These are phyloP conservation scores for Drepanosiphum platanoidis DNA, from an alignment of 2,888 invertebrate species.

Conservation along the genomic window DNA sequence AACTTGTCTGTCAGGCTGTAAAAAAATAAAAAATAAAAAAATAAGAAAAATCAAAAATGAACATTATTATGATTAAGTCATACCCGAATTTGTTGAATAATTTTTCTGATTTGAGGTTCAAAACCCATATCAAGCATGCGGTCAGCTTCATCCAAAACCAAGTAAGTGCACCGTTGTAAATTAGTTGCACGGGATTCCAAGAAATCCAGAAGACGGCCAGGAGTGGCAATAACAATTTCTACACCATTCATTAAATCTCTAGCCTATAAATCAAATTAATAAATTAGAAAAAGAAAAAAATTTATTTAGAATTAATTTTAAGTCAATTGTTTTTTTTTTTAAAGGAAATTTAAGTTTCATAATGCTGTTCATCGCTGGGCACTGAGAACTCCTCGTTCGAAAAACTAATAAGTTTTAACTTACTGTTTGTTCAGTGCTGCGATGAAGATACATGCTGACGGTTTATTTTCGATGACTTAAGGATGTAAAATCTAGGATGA, in stretches of 20 bases:
- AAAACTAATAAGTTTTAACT: conserved; percentile 61
- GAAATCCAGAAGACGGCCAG: conserved; percentile 93
- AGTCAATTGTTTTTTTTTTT: neutral
- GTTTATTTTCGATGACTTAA: conserved; percentile 49
- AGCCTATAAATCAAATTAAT: conserved; percentile 72
- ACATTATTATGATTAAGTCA: conserved; percentile 61
- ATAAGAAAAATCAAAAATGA: neutral
- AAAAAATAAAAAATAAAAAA: neutral
- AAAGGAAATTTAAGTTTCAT: conserved; percentile 41
- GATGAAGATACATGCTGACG: conserved; percentile 59
- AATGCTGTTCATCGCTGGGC: conserved; percentile 59
- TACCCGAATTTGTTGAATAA: conserved; percentile 88
- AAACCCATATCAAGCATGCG: conserved; percentile 99
- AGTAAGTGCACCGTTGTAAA: conserved; percentile 86
- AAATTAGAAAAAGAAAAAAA: conserved; percentile 27
- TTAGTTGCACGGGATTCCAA: conserved; percentile 88
- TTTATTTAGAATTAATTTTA: neutral
- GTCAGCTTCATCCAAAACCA: conserved; percentile 95
- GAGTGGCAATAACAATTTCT: conserved; percentile 95
- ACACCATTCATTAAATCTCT: conserved; percentile 89
- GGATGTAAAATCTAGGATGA: conserved; percentile 43
- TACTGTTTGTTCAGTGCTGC: conserved; percentile 61
- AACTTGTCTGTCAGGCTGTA: conserved; percentile 87
- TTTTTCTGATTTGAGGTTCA: conserved; percentile 95
- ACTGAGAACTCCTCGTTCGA: conserved; percentile 61